These are phyloP conservation scores for Thamnophis elegans DNA, from an alignment of 2,797 vertebrate species.

Conservation along the genomic window DNA sequence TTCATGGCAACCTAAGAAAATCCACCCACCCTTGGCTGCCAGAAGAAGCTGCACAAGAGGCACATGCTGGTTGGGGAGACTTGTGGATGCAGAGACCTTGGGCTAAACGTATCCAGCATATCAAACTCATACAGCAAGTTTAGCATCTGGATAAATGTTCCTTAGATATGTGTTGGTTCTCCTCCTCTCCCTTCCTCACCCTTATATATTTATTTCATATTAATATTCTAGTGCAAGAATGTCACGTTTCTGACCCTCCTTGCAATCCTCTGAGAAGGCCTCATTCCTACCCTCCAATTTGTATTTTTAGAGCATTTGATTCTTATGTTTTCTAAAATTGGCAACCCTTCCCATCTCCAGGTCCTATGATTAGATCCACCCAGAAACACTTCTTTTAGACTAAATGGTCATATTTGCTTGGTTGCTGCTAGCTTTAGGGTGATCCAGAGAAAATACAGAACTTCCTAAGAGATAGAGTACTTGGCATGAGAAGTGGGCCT, in stretches of 20 bases:
- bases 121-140: not conserved
- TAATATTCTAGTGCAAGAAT: not conserved
- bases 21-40: rapidly evolving
- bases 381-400: not conserved
- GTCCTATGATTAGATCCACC: not conserved
- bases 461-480: not conserved
- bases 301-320: not conserved
- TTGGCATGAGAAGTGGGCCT: not conserved
- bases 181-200: not conserved
- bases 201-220: not conserved
- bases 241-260: not conserved
- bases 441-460: not conserved
- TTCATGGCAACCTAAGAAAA: not conserved
- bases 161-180: not conserved
- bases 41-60: not conserved
- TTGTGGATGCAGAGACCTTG: not conserved
- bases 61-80: not conserved
- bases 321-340: not conserved
- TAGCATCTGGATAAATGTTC: slow-evolving; percentile 2
- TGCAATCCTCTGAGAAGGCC: not conserved
- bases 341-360: rapidly evolving
- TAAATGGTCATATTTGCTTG: not conserved
- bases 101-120: not conserved
- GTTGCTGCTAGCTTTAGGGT: not conserved
- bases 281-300: not conserved